phyloP scores from a whole-genome alignment of 2,797 vertebrate species.

The Cephalopachus bancanus region DNA sequence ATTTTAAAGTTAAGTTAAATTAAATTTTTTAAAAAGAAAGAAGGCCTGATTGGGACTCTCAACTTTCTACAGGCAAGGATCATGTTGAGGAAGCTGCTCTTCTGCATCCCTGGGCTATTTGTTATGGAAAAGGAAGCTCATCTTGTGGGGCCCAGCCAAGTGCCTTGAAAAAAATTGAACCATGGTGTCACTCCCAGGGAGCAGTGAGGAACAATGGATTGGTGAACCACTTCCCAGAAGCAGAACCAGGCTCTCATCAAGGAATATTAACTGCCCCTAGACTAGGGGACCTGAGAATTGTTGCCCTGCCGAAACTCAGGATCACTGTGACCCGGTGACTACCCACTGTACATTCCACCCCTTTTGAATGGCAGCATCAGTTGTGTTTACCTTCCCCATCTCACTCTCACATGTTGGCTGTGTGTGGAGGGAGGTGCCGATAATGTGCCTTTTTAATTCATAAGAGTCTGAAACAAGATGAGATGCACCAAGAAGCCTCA shows the following conservation, averaged over 20 bases:
- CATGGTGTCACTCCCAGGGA: not conserved
- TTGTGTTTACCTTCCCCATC: too few relatives aligned
- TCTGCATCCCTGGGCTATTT: not conserved
- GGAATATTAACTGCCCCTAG: not conserved
- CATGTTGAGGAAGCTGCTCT: not conserved
- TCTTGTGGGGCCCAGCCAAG: not conserved
- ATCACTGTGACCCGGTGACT: rapidly evolving
- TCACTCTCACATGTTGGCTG: rapidly evolving
- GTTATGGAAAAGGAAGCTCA: not conserved
- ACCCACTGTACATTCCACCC: not conserved
- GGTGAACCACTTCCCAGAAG: not conserved
- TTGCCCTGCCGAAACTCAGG: not conserved
- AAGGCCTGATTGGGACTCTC: not conserved
- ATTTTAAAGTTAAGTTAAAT: too few relatives aligned
- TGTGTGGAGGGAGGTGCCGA: not conserved
- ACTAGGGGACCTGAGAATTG: not conserved
- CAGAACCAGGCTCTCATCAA: not conserved
- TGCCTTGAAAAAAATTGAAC: not conserved
- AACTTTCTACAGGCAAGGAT: not conserved
- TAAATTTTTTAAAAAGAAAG: too few relatives aligned
- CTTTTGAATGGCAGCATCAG: rapidly evolving
- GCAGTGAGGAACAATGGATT: rapidly evolving
- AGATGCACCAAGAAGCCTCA: not conserved
- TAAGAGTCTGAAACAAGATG: not conserved
- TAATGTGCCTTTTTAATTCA: not conserved